Percentiles rank a stretch among this genome's conserved stretches.
phyloP scores from a whole-genome alignment of 1,140 invertebrate species.

The Frieseomelitta varia region DNA sequence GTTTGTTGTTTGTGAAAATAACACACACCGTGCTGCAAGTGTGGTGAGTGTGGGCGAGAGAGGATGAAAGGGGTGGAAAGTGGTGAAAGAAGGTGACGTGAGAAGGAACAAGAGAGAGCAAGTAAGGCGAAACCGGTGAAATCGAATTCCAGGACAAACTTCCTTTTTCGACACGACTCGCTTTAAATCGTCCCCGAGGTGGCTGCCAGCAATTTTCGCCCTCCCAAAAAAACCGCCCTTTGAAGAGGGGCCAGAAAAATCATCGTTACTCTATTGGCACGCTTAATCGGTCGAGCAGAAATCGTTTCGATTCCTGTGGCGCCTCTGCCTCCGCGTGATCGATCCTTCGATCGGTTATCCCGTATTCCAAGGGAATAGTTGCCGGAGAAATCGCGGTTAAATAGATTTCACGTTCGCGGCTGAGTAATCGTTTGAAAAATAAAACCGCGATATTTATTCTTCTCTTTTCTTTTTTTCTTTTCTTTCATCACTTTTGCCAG shows the following conservation, averaged over 20 bases:
- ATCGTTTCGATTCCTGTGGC: neutral
- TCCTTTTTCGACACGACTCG: conserved; percentile 30
- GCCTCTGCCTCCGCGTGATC: no score
- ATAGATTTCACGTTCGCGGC: neutral
- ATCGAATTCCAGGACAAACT: conserved; percentile 47
- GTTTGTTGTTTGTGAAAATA: conserved; percentile 49
- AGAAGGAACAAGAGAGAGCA: neutral
- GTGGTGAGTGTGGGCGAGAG: neutral
- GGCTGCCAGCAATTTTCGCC: conserved; percentile 24
- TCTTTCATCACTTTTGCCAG: no score
- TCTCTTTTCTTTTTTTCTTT: no score
- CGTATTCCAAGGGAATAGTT: neutral
- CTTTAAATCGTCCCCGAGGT: conserved; percentile 31
- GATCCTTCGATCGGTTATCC: neutral
- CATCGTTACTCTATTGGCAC: conserved; percentile 19
- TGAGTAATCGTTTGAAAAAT: neutral
- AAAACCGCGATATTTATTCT: neutral
- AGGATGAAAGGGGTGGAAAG: neutral
- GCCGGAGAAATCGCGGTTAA: neutral
- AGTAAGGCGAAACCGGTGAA: conserved; percentile 34
- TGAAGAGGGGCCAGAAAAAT: conserved; percentile 1
- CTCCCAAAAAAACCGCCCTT: conserved; percentile 24
- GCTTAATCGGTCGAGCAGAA: conserved; percentile 23
- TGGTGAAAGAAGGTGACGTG: neutral
- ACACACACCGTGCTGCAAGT: neutral